Percentiles rank a stretch among this genome's conserved stretches.
These are phyloP conservation scores for Dromococcyx pavoninus DNA, from an alignment of 2,797 vertebrate genomes.

Conservation along the genomic window DNA sequence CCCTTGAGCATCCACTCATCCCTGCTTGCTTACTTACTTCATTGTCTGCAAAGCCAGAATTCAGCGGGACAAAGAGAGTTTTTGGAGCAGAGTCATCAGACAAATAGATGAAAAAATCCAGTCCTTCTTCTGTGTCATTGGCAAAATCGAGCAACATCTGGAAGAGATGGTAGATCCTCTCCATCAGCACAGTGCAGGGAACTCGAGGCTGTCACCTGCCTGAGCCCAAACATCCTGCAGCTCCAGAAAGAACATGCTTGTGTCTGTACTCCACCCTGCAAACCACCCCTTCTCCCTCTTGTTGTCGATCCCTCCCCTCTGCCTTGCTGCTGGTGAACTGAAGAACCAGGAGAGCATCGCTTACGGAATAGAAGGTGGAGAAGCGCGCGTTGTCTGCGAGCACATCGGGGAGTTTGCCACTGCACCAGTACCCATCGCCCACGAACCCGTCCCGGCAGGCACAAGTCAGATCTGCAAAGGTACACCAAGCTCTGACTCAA, in stretches of 20 bases:
- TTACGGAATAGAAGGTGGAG: slow-evolving; percentile 90
- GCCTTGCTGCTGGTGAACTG: not conserved
- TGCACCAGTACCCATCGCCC: slow-evolving; percentile 87
- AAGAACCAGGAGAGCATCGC: not conserved
- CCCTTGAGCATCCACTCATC: rapidly evolving
- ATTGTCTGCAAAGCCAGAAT: slow-evolving; percentile 85
- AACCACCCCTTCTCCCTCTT: not conserved
- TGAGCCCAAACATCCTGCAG: not conserved
- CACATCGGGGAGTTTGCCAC: slow-evolving; percentile 85
- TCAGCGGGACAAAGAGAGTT: slow-evolving; percentile 90
- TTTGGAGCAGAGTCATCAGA: slow-evolving; percentile 80
- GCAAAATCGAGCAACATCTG: slow-evolving; percentile 87
- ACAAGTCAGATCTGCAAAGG: slow-evolving; percentile 84
- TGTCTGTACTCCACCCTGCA: not conserved
- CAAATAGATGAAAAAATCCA: slow-evolving; percentile 82
- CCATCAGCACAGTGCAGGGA: not conserved
- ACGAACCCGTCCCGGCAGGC: slow-evolving; percentile 82
- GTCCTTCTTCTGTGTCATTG: slow-evolving; percentile 78
- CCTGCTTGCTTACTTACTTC: slow-evolving; percentile 83
- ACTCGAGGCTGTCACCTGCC: not conserved
- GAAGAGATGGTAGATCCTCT: not conserved
- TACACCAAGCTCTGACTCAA: not conserved
- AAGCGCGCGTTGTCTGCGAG: slow-evolving; percentile 82
- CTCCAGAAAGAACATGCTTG: not conserved
- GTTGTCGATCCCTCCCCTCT: rapidly evolving